Percentiles rank a stretch among this genome's conserved stretches.
Conservation (phyloP, 1,140 invertebrate genomes). For the Dendroctonus ponderosae region DNA sequence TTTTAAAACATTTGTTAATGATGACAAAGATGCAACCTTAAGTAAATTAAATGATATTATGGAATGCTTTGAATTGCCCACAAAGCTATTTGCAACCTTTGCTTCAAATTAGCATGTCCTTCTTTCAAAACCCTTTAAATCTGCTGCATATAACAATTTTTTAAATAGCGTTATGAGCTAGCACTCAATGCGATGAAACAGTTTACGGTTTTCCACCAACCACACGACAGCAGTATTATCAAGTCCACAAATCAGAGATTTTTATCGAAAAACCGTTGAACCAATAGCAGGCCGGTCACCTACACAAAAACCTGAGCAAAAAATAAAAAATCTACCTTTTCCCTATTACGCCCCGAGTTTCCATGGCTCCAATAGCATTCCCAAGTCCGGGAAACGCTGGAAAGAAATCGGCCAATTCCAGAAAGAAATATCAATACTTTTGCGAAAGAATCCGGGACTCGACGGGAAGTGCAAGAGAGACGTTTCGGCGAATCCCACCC, state of each 20-base stretch:
- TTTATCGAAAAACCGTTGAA: not conserved
- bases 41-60: too few species aligned
- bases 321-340: constrained; percentile 1
- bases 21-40: too few species aligned
- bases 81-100: too few species aligned
- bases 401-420: constrained; percentile 19
- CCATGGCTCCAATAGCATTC: constrained; percentile 8
- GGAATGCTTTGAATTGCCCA: too few species aligned
- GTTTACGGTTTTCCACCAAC: constrained; percentile 1
- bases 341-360: constrained; percentile 6
- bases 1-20: too few species aligned
- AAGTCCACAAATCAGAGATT: constrained; percentile 5
- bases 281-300: constrained; percentile 5
- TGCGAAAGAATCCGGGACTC: constrained; percentile 4
- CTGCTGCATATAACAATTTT: too few species aligned
- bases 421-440: constrained; percentile 20
- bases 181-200: too few species aligned
- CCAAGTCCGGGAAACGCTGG: constrained; percentile 10
- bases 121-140: too few species aligned
- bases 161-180: too few species aligned
- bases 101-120: too few species aligned
- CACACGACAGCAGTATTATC: constrained; percentile 3
- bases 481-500: not conserved
- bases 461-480: constrained; percentile 5
- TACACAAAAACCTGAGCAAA: constrained; percentile 1